phyloP scores from a whole-genome alignment of 2,888 invertebrate species.

The Agelastica alni region DNA sequence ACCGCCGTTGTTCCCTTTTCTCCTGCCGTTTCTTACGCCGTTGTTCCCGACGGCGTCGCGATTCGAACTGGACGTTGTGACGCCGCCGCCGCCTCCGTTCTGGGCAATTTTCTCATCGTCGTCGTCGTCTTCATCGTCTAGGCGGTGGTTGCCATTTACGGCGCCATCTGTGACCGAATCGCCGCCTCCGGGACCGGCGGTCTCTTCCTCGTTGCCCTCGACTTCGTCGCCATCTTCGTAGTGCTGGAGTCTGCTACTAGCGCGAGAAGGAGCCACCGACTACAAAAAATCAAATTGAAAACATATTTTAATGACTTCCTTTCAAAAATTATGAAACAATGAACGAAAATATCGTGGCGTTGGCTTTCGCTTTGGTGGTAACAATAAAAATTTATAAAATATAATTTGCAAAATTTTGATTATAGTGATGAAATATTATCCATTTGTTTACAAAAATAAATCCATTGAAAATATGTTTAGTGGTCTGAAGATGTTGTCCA shows the following conservation, averaged over 20 bases:
- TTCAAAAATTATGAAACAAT: no score
- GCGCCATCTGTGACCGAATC: conserved; percentile 48
- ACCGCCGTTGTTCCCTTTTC: conserved; percentile 12
- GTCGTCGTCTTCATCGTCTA: conserved; percentile 33
- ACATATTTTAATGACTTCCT: no score
- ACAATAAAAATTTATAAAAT: no score
- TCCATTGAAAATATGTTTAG: no score
- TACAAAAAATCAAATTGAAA: conserved; percentile 26
- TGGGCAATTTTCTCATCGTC: conserved; percentile 31
- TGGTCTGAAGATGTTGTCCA: no score
- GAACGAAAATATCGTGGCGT: no score
- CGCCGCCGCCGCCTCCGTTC: conserved; percentile 17
- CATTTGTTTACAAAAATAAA: no score
- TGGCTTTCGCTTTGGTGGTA: no score
- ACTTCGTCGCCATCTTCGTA: conserved; percentile 58
- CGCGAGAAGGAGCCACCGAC: conserved; percentile 55
- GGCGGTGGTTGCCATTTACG: conserved; percentile 58
- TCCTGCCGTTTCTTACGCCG: conserved; percentile 15
- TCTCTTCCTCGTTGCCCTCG: conserved; percentile 46
- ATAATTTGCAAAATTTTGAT: no score
- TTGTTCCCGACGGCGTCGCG: conserved; percentile 24
- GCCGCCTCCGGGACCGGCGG: conserved; percentile 35
- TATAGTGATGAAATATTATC: no score
- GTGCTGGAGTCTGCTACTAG: conserved; percentile 55
- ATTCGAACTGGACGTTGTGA: conserved; percentile 20